Base-by-base conservation (phyloP, 2,113 vertebrate genomes). In the Gymnarchus niloticus region DNA sequence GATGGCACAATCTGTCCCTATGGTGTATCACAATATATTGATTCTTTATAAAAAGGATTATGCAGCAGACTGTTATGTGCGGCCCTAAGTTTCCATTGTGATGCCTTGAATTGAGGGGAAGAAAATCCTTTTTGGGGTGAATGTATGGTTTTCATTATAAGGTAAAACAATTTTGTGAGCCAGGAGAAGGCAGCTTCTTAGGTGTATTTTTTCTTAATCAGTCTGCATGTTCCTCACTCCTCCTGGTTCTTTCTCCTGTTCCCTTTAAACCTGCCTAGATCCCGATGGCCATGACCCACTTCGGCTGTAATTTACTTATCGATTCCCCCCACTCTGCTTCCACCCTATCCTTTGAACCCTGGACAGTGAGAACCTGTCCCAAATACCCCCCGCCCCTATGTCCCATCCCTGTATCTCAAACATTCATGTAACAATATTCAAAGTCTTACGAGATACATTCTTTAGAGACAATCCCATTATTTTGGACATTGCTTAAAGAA, bases 1-100 rank as follows among this genome's bases (percentile, higher is more conserved):
- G 65, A 69, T 59, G 33, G 61, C 19, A 23, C 44, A 12, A 49
- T 69, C 48, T 73, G 59, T 69, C 41, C 61, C 59, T 9, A 28
- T 28, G 41, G 41, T 83, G 54, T 37, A 46, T 56, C 48, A 17
- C 56, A 7, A 48, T 84, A 28, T 51, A 48, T 48, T 19, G 41
- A 84, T 73, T 84, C 28, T 52, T 73, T 19, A 48, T 41, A 21
- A 85, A 76, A n/a, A 56, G 14, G 21, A 85, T 77, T 56, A 51
- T 33, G 51, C 61, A 77, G 69, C 3, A 41, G 61, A 23, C 25
- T 73, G 44, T 51, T 52, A 3, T 54, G 59, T 25, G 46, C 56
- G 44, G 44, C 2, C 37, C 77, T 48, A 44, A 23, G 44, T 81
- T 14, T 52, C 25, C 80, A 37, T 82, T 54, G 51, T 6, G 51